A percentile compares a stretch with the other conserved stretches of the same genome.
phyloP scores from a whole-genome alignment of 2,113 vertebrate species.

The Sterna hirundo region DNA sequence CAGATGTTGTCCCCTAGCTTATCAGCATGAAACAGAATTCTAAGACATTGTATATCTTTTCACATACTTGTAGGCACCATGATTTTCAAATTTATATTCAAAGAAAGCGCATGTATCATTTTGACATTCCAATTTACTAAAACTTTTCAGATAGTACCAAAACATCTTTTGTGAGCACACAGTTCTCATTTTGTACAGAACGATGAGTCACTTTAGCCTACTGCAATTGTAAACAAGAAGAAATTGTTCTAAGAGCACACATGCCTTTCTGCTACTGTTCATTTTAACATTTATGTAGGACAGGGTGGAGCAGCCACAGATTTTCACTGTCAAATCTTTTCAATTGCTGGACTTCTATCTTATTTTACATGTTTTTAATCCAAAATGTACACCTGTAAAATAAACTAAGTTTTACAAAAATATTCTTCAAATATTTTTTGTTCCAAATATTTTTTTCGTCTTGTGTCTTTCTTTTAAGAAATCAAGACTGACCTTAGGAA shows the following conservation, averaged over 20 bases:
- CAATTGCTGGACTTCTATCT: background rate
- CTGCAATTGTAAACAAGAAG: constrained; percentile 56
- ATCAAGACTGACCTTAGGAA: background rate
- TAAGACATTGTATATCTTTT: background rate
- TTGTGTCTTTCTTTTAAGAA: background rate
- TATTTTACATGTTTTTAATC: background rate
- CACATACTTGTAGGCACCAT: background rate
- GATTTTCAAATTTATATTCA: background rate
- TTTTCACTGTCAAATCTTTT: constrained; percentile 5
- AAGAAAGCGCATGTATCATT: background rate
- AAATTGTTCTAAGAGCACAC: constrained; percentile 43
- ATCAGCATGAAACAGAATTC: background rate
- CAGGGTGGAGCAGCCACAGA: constrained; percentile 37
- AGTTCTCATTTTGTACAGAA: constrained; percentile 14
- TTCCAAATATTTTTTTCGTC: background rate
- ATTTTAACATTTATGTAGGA: constrained; percentile 13
- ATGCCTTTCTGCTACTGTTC: constrained; percentile 42
- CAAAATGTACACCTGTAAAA: background rate
- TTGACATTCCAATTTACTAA: background rate
- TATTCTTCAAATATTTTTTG: background rate
- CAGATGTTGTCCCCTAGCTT: background rate
- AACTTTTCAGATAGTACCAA: constrained; percentile 19
- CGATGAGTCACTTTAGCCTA: constrained; percentile 30
- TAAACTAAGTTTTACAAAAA: background rate
- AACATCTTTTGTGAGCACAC: constrained; percentile 1